Conservation (phyloP, 2,797 vertebrate genomes). For the Masticophis lateralis region DNA sequence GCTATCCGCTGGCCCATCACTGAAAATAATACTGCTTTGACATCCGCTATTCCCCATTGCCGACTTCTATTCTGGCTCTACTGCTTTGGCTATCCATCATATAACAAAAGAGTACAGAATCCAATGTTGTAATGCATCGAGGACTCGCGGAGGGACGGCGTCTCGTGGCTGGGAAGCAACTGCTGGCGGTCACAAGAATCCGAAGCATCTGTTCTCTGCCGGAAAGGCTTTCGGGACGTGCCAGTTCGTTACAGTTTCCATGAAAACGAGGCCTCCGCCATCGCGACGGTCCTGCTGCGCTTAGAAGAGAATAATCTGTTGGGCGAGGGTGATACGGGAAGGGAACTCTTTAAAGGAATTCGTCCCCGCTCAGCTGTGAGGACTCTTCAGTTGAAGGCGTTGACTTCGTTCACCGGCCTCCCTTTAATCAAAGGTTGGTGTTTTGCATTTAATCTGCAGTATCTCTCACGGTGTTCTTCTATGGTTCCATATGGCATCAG, state of each 20-base stretch:
- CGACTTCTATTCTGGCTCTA: background rate
- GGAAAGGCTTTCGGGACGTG: background rate
- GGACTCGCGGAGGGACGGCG: background rate
- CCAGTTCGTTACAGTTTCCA: background rate
- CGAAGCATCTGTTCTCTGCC: background rate
- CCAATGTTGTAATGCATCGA: background rate
- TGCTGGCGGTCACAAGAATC: background rate
- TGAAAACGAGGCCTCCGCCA: background rate
- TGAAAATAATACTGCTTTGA: background rate
- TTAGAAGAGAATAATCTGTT: background rate
- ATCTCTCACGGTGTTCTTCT: background rate
- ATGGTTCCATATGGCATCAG: background rate
- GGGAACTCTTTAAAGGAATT: too few relatives aligned
- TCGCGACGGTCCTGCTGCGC: accelerated
- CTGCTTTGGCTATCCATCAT: background rate
- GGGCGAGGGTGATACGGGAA: background rate
- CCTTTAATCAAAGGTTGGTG: background rate
- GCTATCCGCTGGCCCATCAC: background rate
- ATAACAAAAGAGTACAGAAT: background rate
- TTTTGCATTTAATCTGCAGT: background rate
- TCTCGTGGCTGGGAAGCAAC: background rate
- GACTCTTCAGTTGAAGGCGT: background rate
- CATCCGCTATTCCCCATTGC: background rate
- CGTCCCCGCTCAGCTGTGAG: background rate
- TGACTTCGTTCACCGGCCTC: background rate